Evolutionary conservation across 2,888 invertebrate genomes (phyloP).

Genomic region (Hermodice carunculata): DNA sequence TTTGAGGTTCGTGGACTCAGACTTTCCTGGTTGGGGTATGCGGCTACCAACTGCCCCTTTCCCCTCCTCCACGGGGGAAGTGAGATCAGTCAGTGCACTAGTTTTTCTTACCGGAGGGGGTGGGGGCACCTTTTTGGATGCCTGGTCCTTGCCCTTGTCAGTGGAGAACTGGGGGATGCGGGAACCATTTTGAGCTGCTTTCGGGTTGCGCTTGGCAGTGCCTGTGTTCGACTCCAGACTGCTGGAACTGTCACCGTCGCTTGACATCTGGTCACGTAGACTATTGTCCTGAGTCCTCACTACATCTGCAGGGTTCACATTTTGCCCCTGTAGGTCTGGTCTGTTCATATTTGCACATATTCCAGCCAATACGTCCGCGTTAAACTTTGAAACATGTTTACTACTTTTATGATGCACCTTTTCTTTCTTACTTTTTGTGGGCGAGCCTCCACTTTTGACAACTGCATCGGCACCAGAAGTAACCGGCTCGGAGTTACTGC

Average conservation of each 20-base stretch:
- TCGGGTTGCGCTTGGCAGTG: background rate
- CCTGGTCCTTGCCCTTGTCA: too few species aligned
- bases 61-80: slow-evolving; percentile 1
- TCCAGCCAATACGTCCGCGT: slow-evolving; percentile 50
- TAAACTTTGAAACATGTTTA: slow-evolving; percentile 43
- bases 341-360: slow-evolving; percentile 51
- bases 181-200: background rate
- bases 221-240: slow-evolving; percentile 25
- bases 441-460: background rate
- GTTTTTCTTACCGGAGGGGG: slow-evolving; percentile 14
- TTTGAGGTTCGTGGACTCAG: too few species aligned
- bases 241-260: slow-evolving; percentile 25
- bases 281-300: slow-evolving; percentile 8
- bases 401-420: background rate
- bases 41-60: slow-evolving; percentile 1
- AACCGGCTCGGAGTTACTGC: background rate
- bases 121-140: slow-evolving; percentile 13
- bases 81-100: slow-evolving; percentile 7
- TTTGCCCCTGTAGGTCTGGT: slow-evolving; percentile 49
- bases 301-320: slow-evolving; percentile 16
- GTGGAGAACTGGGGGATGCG: background rate
- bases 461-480: background rate
- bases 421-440: background rate
- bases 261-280: background rate
- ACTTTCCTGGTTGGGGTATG: background rate